Evolutionary conservation across 2,797 vertebrate species (phyloP).

Genomic region (Betta splendens): DNA sequence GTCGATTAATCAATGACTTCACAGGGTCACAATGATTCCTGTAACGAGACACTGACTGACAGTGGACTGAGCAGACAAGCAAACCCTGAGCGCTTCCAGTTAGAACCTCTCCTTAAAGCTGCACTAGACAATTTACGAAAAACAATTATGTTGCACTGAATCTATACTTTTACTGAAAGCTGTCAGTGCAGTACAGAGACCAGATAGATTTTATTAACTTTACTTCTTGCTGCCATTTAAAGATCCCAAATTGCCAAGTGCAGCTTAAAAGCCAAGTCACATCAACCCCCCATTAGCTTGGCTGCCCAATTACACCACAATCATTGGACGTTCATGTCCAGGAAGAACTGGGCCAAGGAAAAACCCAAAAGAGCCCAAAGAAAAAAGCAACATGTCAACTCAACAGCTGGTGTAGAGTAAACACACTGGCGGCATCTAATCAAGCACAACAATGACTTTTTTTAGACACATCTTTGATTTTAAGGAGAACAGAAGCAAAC

Average conservation of each 20-base stretch:
- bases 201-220: conserved; percentile 20
- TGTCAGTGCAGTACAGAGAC: conserved; percentile 12
- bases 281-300: background rate
- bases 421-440: no score
- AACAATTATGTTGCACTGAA: background rate
- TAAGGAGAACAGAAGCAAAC: conserved; percentile 14
- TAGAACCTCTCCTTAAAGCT: conserved; percentile 27
- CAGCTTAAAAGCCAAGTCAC: conserved; percentile 18
- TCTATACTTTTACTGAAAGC: conserved; percentile 16
- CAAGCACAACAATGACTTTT: conserved; percentile 5
- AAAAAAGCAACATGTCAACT: conserved; percentile 8
- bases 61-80: conserved; percentile 45
- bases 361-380: background rate
- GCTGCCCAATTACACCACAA: background rate
- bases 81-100: conserved; percentile 46
- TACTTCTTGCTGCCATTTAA: background rate
- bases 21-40: conserved; percentile 33
- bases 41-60: conserved; percentile 42
- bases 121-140: conserved; percentile 15
- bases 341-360: background rate
- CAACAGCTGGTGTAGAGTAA: conserved; percentile 2
- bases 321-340: background rate
- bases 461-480: conserved; percentile 21
- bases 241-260: conserved; percentile 14
- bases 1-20: conserved; percentile 58